Evolutionary conservation across 2,113 vertebrate genomes (phyloP), one percentile per base, ranked within the genome.

Genomic region (Semnornis frantzii): DNA sequence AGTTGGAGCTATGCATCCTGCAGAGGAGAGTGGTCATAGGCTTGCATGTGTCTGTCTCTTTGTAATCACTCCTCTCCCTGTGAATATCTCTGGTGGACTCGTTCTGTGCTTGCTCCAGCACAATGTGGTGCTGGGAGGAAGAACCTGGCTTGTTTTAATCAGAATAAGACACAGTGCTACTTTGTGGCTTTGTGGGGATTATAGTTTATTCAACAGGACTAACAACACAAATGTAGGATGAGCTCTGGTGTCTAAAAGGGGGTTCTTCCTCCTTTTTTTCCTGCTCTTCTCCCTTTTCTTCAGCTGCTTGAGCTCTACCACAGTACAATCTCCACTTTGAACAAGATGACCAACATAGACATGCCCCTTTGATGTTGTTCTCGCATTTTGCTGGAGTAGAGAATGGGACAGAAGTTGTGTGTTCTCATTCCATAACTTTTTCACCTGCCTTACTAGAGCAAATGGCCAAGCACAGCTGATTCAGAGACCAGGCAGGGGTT

Each of bases 91-190:
- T 21, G 23, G 19, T 20, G 64, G 30, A 19, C 15, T 42, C 0
- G 0, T 65, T 81, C 50, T 76, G 34, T 34, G 44, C 20, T 27
- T 31, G 30, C 23, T 85, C 33, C 20, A 58, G 10, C 0, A 0
- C 9, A 31, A 10, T 14, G 14, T 3, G 8, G 12, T 37, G 16
- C 33, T 65, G 27, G 3, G 6, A 84, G 16, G 76, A 46, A 44
- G 6, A 37, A 25, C 6, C 3, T n/a, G 37, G 6, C 27, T 77
- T 72, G 10, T 59, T 83, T 86, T 50, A 50, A 25, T 83, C 50
- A 64, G 30, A 37, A 50, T 17, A 68, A 42, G 16, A 37, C 24
- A 52, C 0, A 59, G n/a, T 15, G 24, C 3, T 6, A 12, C 44
- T 69, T 59, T 15, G n/a, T 79, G 28, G 3, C 23, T 39, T 70